Evolutionary conservation across 92 coral and sea anemone species (phyloP), one percentile per base, ranked within the genome.

Genomic region (Zoanthus sociatus): DNA sequence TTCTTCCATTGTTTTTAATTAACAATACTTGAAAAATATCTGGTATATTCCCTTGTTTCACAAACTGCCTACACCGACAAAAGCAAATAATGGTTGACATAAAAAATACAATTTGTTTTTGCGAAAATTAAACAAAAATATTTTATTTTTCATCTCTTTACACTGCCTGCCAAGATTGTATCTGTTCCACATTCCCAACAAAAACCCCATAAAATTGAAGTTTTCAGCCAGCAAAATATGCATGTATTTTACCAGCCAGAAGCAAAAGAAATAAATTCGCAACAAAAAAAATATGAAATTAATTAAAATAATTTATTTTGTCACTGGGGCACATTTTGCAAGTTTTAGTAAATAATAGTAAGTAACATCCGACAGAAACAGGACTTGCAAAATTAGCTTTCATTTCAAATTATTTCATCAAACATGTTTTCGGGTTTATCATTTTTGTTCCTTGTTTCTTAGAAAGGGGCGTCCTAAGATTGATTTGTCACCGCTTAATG

Each of bases 351-450:
- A 54, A 9, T 54, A 54, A 54, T 54, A 7, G 60, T 12, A 54
- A 54, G 60, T 54, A 17, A 54, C 60, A 54, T 54, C 60, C 16
- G 14, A 54, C 60, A 54, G 60, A 54, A 54, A 54, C 60, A 54
- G 11, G 60, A 54, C 10, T 7, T 54, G 60, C 60, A 54, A 8
- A 54, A 54, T 54, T 54, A 54, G 9, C 60, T 54, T 54, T 54
- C 60, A 4, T 54, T 54, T 54, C 60, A 4, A 54, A 11, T 60
- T 69, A 30, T 69, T 69, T 69, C 46, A 69, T 26, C 74, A 69
- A 69, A 69, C 9, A 69, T 69, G 4, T 69, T 69, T 69, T 69
- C 13, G 33, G 76, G 76, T 71, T 17, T 71, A 71, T 71, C 76
- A 71, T 9, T 71, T 71, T 71, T 71, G 20, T 71, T 71, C 50